Evolutionary conservation across 2,888 invertebrate genomes (phyloP).

Genomic region (Pteria penguin): DNA sequence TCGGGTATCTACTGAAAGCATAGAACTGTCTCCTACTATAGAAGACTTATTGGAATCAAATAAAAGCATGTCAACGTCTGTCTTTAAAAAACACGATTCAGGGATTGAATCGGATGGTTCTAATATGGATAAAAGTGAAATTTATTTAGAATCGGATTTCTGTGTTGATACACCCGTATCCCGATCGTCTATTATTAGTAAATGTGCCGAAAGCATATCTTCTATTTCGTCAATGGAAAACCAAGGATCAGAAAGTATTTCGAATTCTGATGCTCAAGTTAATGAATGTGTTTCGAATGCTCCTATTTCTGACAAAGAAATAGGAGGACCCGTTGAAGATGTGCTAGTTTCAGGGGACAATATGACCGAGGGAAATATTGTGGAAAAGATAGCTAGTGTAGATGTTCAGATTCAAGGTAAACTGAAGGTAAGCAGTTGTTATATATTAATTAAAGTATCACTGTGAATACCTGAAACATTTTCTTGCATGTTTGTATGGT

Average conservation of each 20-base stretch:
- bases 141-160: slow-evolving; percentile 18
- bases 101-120: slow-evolving; percentile 21
- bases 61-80: slow-evolving; percentile 16
- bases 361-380: slow-evolving; percentile 6
- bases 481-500: too few species aligned
- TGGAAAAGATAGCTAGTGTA: slow-evolving; percentile 18
- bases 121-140: slow-evolving; percentile 32
- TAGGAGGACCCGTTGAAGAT: not conserved
- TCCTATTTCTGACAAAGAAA: not conserved
- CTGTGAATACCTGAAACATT: too few species aligned
- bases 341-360: not conserved
- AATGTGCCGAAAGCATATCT: slow-evolving; percentile 13
- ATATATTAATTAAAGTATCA: too few species aligned
- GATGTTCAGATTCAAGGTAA: slow-evolving; percentile 29
- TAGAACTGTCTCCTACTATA: slow-evolving; percentile 3
- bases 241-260: slow-evolving; percentile 1
- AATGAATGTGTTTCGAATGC: not conserved
- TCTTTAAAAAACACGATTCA: slow-evolving; percentile 25
- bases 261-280: not conserved
- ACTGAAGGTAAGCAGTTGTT: slow-evolving; percentile 22
- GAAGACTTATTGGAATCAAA: not conserved
- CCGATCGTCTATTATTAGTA: slow-evolving; percentile 7
- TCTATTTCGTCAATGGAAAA: slow-evolving; percentile 23
- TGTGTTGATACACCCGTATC: slow-evolving; percentile 20
- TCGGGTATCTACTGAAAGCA: not conserved